Conservation (phyloP, 53 echinoderm and acorn worm genomes). For the Holothuria scabra region DNA sequence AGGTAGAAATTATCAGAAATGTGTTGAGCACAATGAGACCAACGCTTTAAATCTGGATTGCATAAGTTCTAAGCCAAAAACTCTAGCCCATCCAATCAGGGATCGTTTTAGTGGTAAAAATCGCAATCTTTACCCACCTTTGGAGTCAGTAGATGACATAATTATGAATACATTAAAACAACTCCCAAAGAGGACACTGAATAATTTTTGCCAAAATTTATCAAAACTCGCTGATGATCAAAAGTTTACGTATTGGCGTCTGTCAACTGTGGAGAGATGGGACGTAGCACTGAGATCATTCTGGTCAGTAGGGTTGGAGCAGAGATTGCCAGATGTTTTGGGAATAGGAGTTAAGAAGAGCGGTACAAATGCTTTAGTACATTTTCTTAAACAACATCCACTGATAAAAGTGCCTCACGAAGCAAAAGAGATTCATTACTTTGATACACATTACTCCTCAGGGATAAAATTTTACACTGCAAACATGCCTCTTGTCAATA, state of each 20-base stretch:
- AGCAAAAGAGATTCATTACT: constrained; percentile 45
- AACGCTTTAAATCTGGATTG: too few relatives aligned
- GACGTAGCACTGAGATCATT: neutral
- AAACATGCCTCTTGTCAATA: constrained; percentile 42
- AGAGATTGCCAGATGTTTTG: constrained; percentile 54
- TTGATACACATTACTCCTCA: constrained; percentile 45
- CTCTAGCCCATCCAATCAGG: too few relatives aligned
- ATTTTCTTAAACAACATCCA: constrained; percentile 53
- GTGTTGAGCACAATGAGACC: too few relatives aligned
- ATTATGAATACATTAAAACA: neutral
- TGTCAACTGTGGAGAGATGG: neutral
- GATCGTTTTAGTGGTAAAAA: too few relatives aligned
- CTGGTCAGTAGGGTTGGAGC: constrained; percentile 30
- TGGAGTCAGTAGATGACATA: neutral
- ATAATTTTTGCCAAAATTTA: neutral
- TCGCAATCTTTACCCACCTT: neutral
- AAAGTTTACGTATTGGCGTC: neutral
- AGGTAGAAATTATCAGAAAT: too few relatives aligned
- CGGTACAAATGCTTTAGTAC: constrained; percentile 44
- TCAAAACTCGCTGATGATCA: neutral
- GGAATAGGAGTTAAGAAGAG: constrained; percentile 59
- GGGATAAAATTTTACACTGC: constrained; percentile 53
- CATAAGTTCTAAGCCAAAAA: too few relatives aligned
- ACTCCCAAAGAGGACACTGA: neutral
- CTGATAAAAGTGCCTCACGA: constrained; percentile 18